Evolutionary conservation across 2,113 vertebrate genomes (phyloP), one percentile per base, ranked within the genome.

Genomic region (Brachyhypopomus occidentalis): DNA sequence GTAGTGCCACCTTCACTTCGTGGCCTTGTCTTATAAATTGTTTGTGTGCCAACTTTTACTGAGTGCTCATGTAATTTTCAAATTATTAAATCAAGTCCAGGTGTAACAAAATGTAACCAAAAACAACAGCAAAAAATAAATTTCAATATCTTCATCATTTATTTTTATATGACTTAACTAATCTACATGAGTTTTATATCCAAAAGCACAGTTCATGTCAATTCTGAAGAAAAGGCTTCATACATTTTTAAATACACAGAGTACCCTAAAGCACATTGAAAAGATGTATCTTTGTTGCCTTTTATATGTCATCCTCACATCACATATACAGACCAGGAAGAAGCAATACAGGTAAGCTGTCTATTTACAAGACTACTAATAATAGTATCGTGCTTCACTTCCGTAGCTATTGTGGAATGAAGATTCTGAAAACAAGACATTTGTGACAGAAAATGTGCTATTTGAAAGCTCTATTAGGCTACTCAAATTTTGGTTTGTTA

Each of bases 211-310:
- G 34, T 62, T 79, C 60, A 75, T 27, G 67, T 77, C 59, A 70
- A 77, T 22, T n/a, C 62, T 62, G 23, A 78, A 72, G 14, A 52
- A 70, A 63, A 62, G 41, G 34, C n/a, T 70, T 20, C 17, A 23
- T 52, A 41, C 55, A 45, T n/a, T 79, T 81, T 83, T 71, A 72
- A 66, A 83, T 75, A 80, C 78, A 59, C 41, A 77, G 38, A 85
- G 84, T 85, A 85, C 84, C 84, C 84, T 85, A 77, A 78, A 78
- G 71, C 82, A 67, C 30, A 79, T 56, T 72, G 67, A 80, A 60
- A 71, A 59, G 2, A 34, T 60, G 23, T 14, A 62, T 70, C n/a
- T 25, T 74, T 78, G 75, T 75, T 78, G 73, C 41, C 48, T 60
- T 66, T 83, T 69, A 56, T 6, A 75, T 80, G 36, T 23, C 25